Percentiles rank a stretch among this genome's conserved stretches.
phyloP scores from a whole-genome alignment of 2,888 invertebrate species.

The Trichogramma dendrolimi region DNA sequence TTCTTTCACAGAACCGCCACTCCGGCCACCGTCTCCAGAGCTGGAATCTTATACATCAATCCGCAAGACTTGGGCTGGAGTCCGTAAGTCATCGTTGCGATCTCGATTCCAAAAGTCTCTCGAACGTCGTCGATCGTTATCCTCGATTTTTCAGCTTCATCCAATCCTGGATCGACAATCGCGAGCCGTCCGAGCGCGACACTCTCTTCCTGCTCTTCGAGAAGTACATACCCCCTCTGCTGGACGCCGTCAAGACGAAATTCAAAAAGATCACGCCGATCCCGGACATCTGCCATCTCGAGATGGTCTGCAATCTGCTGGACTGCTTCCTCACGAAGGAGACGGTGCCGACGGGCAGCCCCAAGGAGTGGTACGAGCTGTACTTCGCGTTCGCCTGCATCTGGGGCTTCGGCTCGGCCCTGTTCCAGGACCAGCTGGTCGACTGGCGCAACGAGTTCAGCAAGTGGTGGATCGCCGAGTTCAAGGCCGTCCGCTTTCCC shows the following conservation, averaged over 20 bases:
- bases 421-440: conserved; percentile 85
- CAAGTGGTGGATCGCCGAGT: conserved; percentile 92
- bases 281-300: conserved; percentile 82
- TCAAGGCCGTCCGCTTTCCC: conserved; percentile 87
- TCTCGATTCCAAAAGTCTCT: background rate
- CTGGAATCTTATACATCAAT: conserved; percentile 92
- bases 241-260: conserved; percentile 69
- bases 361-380: conserved; percentile 90
- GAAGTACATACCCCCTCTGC: conserved; percentile 81
- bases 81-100: conserved; percentile 61
- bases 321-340: conserved; percentile 78
- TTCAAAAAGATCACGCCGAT: conserved; percentile 89
- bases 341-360: conserved; percentile 80
- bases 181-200: conserved; percentile 70
- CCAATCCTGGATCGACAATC: conserved; percentile 81
- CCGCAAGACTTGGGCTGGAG: conserved; percentile 93
- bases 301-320: conserved; percentile 81
- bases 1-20: conserved; percentile 71
- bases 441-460: conserved; percentile 93
- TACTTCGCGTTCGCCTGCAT: conserved; percentile 87
- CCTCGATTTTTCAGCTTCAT: conserved; percentile 63
- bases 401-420: conserved; percentile 91
- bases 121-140: background rate
- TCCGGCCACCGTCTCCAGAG: conserved; percentile 91
- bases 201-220: conserved; percentile 84